These are phyloP conservation scores for Amphimedon queenslandica DNA, from an alignment of 37 sponge, comb jelly and placozoan genomes.

Conservation along the genomic window DNA sequence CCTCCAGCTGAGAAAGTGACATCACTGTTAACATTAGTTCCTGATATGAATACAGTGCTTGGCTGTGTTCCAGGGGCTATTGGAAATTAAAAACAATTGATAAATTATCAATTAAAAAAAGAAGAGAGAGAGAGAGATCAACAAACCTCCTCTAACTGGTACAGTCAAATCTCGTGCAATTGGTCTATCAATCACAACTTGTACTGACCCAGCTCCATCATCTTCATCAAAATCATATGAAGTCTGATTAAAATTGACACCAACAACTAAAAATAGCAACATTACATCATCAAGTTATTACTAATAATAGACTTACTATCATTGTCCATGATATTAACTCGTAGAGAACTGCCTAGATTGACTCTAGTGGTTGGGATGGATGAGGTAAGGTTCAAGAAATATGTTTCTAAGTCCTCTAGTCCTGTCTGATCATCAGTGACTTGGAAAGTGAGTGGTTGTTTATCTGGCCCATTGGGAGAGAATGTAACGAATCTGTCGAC, in stretches of 20 bases:
- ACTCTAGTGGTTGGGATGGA: neutral
- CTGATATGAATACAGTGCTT: neutral
- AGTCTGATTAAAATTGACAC: neutral
- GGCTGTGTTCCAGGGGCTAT: no score
- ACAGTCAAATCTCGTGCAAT: neutral
- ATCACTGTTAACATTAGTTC: neutral
- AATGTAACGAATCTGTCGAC: neutral
- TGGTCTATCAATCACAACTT: neutral
- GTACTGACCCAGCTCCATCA: neutral
- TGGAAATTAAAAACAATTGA: neutral
- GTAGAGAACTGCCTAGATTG: neutral
- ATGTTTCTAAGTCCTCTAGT: neutral
- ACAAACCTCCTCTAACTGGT: neutral
- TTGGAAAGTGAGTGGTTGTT: neutral
- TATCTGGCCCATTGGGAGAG: neutral
- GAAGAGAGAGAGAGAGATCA: neutral
- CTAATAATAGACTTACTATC: neutral
- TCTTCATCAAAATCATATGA: neutral
- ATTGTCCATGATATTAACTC: neutral
- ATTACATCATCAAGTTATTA: no score
- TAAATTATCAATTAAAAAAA: neutral
- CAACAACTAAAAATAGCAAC: neutral
- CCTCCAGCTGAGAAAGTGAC: neutral
- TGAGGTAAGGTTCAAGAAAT: neutral
- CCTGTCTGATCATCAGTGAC: neutral